Base-by-base conservation (phyloP, 2,888 invertebrate species). In the Nephrotoma appendiculata region DNA sequence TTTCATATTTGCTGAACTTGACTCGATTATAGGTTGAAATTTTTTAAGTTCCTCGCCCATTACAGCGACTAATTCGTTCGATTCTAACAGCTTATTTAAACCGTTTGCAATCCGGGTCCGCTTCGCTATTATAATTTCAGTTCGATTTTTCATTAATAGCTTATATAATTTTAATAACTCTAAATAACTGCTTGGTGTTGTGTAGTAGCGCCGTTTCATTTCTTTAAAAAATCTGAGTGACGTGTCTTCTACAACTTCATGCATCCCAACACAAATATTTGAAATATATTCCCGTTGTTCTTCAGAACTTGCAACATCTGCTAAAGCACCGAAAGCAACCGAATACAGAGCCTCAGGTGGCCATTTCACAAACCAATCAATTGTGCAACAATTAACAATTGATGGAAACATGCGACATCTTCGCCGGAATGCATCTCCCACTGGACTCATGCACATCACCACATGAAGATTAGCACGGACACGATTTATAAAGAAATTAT, bases 331-430 rank as follows among this genome's bases (percentile, higher is more conserved):
- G 87, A 94, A 90, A 0, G 98, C 97, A 0, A 97, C 98, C 0
- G 97, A 96, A 15, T 96, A 92, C 86, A 98, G 92, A 12, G 98
- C 98, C 89, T 98, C 98, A 11, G 94, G 93, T 0, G 98, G 98
- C 98, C 98, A 98, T 89, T 96, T 96, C 1, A 95, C 95, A 91
- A 97, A 98, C 98, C 98, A 98, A 90, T 98, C 97, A 87, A 98
- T 98, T 0, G 97, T 97, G 89, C 98, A 98, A 90, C 98, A 98
- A 92, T 98, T 98, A 6, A 98, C 96, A 88, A 98, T 92, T 0
- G 98, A 98, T 0, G 98, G 98, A 90, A 98, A 98, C 96, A 98
- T 98, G 83, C 98, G 94, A 89, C 98, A 96, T 6, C 98, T 94
- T 71, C 96, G 94, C 88, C 97, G 95, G 91, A 98, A 98, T 0